These are phyloP conservation scores for Pimephales promelas DNA, from an alignment of 2,113 vertebrate genomes.

Conservation along the genomic window DNA sequence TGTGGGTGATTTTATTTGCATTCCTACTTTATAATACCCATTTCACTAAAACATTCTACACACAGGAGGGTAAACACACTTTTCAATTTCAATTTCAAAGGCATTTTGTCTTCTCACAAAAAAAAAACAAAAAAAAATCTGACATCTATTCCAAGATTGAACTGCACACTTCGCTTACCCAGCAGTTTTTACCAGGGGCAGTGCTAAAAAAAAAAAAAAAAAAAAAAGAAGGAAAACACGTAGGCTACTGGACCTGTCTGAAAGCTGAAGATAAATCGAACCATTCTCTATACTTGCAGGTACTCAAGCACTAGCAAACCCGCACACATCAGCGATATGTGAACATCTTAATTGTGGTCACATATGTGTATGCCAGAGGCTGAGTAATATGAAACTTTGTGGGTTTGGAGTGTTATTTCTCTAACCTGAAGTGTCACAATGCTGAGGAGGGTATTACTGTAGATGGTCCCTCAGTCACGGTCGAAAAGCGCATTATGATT, in stretches of 20 bases:
- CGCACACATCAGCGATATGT: neutral
- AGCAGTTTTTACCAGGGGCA: neutral
- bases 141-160: neutral
- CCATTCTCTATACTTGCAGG: neutral
- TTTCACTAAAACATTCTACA: neutral
- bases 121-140: too few relatives aligned
- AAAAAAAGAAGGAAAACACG: neutral
- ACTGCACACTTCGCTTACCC: neutral
- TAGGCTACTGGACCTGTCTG: neutral
- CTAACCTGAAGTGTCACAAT: conserved; percentile 21
- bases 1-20: neutral
- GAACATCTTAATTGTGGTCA: conserved; percentile 28
- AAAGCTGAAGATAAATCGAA: conserved; percentile 20
- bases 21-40: neutral
- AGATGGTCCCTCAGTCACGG: conserved; percentile 15
- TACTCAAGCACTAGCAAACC: neutral
- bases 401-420: conserved; percentile 14
- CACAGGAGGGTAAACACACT: neutral
- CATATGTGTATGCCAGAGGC: neutral
- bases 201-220: neutral
- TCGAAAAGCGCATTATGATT: conserved; percentile 20
- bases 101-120: neutral
- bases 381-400: conserved; percentile 10
- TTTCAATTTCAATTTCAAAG: neutral
- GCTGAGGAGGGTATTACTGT: conserved; percentile 21